Evolutionary conservation across 2,797 vertebrate species (phyloP).

Genomic region (Podarcis lilfordi): DNA sequence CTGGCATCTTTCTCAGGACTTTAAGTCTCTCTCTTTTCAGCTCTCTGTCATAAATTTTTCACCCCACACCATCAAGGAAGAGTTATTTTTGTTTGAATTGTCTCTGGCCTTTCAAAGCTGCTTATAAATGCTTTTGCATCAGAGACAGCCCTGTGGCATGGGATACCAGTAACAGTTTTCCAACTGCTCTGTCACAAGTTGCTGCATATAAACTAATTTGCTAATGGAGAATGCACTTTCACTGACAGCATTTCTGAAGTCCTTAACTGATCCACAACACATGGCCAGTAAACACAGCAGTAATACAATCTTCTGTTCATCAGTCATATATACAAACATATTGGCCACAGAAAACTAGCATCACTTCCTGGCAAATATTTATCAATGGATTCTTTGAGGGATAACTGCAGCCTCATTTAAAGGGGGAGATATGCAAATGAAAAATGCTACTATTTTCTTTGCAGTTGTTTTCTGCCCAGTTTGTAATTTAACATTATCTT

Average conservation of each 20-base stretch:
- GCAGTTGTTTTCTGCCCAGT: neutral
- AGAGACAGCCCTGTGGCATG: neutral
- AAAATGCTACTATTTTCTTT: neutral
- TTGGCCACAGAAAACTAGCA: neutral
- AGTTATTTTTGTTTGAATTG: neutral
- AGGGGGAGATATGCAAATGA: neutral
- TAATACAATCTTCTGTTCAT: neutral
- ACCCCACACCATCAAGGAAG: neutral
- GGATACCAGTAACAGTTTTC: slow-evolving; percentile 4
- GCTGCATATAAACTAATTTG: neutral
- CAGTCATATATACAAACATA: neutral
- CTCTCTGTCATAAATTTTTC: slow-evolving; percentile 6
- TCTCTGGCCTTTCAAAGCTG: slow-evolving; percentile 17
- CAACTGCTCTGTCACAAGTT: neutral
- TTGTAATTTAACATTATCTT: neutral
- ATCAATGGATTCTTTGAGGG: neutral
- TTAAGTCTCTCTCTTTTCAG: slow-evolving; percentile 5
- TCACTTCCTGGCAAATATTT: neutral
- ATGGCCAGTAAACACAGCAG: neutral
- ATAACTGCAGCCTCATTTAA: neutral
- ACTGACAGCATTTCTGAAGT: neutral
- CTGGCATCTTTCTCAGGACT: slow-evolving; percentile 20
- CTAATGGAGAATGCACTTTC: neutral
- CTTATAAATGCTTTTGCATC: slow-evolving; percentile 21
- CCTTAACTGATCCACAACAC: neutral